A percentile compares a stretch with the other conserved stretches of the same genome.
phyloP scores from a whole-genome alignment of 2,888 invertebrate species.

The Drosophila subsilvestris region DNA sequence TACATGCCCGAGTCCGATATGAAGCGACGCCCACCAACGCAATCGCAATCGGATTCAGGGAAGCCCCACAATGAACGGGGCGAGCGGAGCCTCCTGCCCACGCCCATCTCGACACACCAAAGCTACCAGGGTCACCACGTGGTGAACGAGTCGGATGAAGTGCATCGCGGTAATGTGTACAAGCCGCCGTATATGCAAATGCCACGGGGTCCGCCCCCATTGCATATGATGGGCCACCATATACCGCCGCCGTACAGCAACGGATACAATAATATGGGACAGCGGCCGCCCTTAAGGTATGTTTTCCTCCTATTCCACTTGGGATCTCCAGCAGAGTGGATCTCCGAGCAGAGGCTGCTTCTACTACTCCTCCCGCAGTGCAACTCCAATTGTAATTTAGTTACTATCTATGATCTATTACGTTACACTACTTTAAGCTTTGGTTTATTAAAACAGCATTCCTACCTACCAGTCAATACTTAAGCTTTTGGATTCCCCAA shows the following conservation, averaged over 20 bases:
- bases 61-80: slow-evolving; percentile 27
- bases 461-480: slow-evolving; percentile 17
- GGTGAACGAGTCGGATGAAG: slow-evolving; percentile 48
- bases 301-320: slow-evolving; percentile 19
- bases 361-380: background rate
- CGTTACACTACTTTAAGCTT: slow-evolving; percentile 32
- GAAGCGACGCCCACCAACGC: slow-evolving; percentile 17
- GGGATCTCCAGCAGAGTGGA: slow-evolving; percentile 20
- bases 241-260: slow-evolving; percentile 59
- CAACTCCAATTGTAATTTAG: slow-evolving; percentile 16
- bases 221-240: slow-evolving; percentile 55
- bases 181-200: slow-evolving; percentile 61
- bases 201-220: slow-evolving; percentile 54
- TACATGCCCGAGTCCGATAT: slow-evolving; percentile 52
- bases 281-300: slow-evolving; percentile 61
- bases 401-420: slow-evolving; percentile 13
- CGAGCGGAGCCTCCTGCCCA: slow-evolving; percentile 65
- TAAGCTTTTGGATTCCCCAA: slow-evolving; percentile 24
- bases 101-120: slow-evolving; percentile 55
- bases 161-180: slow-evolving; percentile 58
- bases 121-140: slow-evolving; percentile 55
- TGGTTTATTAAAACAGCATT: slow-evolving; percentile 36
- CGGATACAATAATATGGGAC: slow-evolving; percentile 63
- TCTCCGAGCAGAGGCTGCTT: background rate
- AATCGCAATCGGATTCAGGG: slow-evolving; percentile 5